Conservation (phyloP, 2,113 vertebrate species). For the Potamarius usumacintae region DNA sequence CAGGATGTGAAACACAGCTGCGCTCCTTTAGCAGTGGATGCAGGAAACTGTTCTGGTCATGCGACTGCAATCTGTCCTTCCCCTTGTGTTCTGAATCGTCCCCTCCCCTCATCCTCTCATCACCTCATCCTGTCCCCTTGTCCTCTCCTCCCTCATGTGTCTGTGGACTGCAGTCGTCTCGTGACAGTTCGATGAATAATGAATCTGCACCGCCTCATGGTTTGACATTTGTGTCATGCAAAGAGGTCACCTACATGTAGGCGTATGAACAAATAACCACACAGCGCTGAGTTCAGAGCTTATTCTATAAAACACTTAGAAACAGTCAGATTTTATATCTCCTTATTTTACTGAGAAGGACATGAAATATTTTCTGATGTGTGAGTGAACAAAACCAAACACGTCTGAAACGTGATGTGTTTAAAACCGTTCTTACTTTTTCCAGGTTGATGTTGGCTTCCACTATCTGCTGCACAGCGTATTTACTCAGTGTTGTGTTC, state of each 20-base stretch:
- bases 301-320: background rate
- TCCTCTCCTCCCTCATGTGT: background rate
- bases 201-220: background rate
- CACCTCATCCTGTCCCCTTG: background rate
- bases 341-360: background rate
- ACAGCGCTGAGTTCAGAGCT: background rate
- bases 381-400: background rate
- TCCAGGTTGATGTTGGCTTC: constrained; percentile 83
- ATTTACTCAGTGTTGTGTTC: constrained; percentile 80
- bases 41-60: background rate
- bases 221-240: background rate
- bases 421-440: constrained; percentile 72
- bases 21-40: background rate
- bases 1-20: background rate
- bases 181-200: background rate
- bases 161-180: constrained; percentile 11
- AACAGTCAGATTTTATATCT: background rate
- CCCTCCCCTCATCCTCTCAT: background rate
- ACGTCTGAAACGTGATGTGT: background rate
- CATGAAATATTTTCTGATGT: background rate
- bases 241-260: background rate
- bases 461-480: constrained; percentile 78
- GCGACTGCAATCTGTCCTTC: background rate
- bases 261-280: background rate
- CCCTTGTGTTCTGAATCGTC: background rate